These are phyloP conservation scores for Esox niger DNA, from an alignment of 2,113 vertebrate genomes.

Conservation along the genomic window DNA sequence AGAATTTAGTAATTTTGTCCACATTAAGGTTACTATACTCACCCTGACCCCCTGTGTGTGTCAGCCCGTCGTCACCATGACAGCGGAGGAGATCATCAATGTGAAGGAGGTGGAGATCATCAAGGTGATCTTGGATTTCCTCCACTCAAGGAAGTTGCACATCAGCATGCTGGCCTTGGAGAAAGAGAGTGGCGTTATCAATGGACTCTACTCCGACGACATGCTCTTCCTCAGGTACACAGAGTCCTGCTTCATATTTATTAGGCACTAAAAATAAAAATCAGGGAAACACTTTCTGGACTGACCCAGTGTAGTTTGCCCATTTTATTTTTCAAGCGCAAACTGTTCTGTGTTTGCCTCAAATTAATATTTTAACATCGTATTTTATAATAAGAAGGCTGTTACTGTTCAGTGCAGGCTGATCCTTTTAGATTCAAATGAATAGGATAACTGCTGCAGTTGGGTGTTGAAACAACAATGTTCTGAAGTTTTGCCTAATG, in stretches of 20 bases:
- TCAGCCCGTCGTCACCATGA: conserved; percentile 81
- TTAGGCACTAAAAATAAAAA: too few relatives aligned
- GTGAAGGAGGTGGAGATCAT: conserved; percentile 98
- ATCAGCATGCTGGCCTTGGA: conserved; percentile 98
- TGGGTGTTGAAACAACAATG: too few relatives aligned
- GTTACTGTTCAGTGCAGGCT: too few relatives aligned
- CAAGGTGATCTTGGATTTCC: conserved; percentile 94
- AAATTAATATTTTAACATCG: too few relatives aligned
- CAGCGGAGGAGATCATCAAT: conserved; percentile 96
- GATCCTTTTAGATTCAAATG: too few relatives aligned
- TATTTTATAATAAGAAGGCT: too few relatives aligned
- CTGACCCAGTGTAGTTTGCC: too few relatives aligned
- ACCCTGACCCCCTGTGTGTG: not conserved
- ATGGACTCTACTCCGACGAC: conserved; percentile 97
- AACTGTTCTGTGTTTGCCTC: too few relatives aligned
- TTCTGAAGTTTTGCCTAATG: too few relatives aligned
- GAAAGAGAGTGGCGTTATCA: conserved; percentile 97
- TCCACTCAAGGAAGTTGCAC: conserved; percentile 94
- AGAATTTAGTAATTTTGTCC: not conserved
- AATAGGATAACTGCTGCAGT: too few relatives aligned
- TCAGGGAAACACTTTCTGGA: too few relatives aligned
- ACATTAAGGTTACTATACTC: not conserved
- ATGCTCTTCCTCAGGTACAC: conserved; percentile 96
- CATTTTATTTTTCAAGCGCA: too few relatives aligned
- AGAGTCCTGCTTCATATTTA: not conserved